A percentile compares a stretch with the other conserved stretches of the same genome.
Evolutionary conservation across 2,113 vertebrate species (phyloP).

Genomic region (Cisticola juncidis): DNA sequence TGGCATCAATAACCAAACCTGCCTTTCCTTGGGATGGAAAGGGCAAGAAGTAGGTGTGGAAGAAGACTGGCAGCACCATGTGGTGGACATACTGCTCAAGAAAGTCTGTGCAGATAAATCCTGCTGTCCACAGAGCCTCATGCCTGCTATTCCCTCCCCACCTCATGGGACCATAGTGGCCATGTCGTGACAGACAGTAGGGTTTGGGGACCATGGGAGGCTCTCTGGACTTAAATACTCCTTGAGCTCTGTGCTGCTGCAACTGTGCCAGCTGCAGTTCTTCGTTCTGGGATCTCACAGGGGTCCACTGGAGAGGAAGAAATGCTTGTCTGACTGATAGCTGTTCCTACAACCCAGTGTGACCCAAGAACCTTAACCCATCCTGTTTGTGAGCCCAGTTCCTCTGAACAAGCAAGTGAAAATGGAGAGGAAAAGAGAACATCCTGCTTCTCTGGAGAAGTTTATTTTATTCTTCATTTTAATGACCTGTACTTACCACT

Average conservation of each 20-base stretch:
- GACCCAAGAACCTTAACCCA: not conserved
- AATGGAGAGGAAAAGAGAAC: not conserved
- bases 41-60: not conserved
- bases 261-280: not conserved
- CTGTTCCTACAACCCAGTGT: not conserved
- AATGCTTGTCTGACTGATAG: not conserved
- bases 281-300: not conserved
- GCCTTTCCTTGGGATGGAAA: not conserved
- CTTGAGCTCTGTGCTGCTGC: not conserved
- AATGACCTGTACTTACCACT: not conserved
- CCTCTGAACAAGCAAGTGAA: not conserved
- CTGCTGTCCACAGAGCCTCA: not conserved
- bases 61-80: not conserved
- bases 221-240: not conserved
- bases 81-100: not conserved
- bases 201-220: not conserved
- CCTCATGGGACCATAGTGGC: rapidly evolving
- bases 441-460: not conserved
- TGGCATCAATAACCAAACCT: not conserved
- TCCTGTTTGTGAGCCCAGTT: not conserved
- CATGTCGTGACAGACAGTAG: not conserved
- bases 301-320: not conserved
- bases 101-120: not conserved
- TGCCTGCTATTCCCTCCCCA: not conserved
- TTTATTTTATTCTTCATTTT: slow-evolving; percentile 2